Conservation (phyloP, 2,113 vertebrate species). For the Egretta garzetta region DNA sequence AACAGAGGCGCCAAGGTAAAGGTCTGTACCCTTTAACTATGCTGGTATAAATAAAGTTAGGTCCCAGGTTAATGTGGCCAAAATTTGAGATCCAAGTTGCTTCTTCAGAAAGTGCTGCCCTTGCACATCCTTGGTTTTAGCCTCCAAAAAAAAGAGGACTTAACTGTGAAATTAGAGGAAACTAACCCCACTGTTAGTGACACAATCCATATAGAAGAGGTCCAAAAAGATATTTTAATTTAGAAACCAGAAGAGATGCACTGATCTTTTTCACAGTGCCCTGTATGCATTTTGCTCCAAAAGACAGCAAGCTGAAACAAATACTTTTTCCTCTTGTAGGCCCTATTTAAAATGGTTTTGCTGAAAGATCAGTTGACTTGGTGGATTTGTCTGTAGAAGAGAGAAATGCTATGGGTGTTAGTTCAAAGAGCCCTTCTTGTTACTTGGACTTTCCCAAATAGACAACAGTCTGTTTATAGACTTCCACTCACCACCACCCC, state of each 20-base stretch:
- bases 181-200: background rate
- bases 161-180: background rate
- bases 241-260: background rate
- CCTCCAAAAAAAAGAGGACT: background rate
- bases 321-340: background rate
- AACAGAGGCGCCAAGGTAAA: background rate
- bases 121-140: background rate
- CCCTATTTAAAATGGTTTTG: background rate
- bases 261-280: background rate
- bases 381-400: background rate
- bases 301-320: background rate
- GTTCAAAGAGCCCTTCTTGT: background rate
- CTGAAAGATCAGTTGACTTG: background rate
- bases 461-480: background rate
- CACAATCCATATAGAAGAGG: background rate
- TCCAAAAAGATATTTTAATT: background rate
- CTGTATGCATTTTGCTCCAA: background rate
- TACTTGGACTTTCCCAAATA: background rate
- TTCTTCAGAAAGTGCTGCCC: background rate
- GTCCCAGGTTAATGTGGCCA: background rate
- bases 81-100: background rate
- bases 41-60: accelerated
- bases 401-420: background rate
- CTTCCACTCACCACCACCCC: background rate
- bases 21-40: background rate